phyloP scores from a whole-genome alignment of 2,797 vertebrate species.

The Lepus oiostolus region DNA sequence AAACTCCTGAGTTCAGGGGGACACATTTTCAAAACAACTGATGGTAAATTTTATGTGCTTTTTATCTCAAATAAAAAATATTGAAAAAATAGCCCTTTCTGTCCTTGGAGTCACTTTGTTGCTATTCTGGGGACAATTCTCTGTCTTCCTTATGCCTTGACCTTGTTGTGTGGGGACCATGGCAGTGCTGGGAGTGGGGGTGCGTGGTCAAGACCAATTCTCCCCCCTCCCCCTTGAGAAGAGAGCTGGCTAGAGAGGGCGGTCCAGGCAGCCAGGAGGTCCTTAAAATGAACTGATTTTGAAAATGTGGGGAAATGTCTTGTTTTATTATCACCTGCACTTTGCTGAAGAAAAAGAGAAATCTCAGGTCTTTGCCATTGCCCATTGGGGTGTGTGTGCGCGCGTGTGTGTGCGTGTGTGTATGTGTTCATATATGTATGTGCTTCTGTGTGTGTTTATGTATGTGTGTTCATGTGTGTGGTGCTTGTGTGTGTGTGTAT shows the following conservation, averaged over 20 bases:
- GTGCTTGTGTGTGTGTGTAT: too few relatives aligned
- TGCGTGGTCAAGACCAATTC: rapidly evolving
- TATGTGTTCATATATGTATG: too few relatives aligned
- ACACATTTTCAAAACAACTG: too few relatives aligned
- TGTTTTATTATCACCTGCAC: background rate
- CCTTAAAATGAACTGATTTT: background rate
- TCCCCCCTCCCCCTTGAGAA: background rate
- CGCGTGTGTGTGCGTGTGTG: too few relatives aligned
- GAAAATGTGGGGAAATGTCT: background rate
- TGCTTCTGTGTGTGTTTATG: too few relatives aligned
- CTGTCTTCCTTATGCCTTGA: background rate
- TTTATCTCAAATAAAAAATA: background rate
- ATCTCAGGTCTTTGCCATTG: background rate
- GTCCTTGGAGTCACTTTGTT: background rate
- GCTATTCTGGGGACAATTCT: background rate
- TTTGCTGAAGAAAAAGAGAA: background rate
- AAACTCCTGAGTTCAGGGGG: too few relatives aligned
- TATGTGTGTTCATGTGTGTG: too few relatives aligned
- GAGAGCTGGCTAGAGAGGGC: rapidly evolving
- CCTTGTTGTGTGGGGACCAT: rapidly evolving
- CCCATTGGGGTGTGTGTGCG: too few relatives aligned
- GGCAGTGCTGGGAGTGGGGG: background rate
- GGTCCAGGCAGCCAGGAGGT: too few relatives aligned
- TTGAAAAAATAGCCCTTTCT: background rate
- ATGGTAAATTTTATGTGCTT: background rate